Evolutionary conservation across 2,113 vertebrate genomes (phyloP), one percentile per base, ranked within the genome.

Genomic region (Pithys albifrons): DNA sequence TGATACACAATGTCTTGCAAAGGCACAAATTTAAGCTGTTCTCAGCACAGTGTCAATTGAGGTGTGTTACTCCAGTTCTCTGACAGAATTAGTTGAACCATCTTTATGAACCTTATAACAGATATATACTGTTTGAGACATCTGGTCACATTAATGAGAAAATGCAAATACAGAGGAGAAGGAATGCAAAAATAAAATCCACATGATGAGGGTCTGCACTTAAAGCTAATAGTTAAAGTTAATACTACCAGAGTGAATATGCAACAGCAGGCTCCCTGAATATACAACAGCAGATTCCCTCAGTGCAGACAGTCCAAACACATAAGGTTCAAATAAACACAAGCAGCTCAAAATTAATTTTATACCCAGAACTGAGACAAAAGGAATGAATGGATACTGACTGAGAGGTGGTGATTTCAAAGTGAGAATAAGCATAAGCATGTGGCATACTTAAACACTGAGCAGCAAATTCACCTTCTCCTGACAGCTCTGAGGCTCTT

Each of bases 161-260:
- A 91, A 91, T 39, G 33, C 57, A 93, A 88, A 91, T 74, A 66
- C 9, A 73, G 72, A 62, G 3, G 8, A 73, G 80, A 73, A 86
- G n/a, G 64, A 95, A 96, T 62, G 59, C 17, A 74, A 77, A 92
- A 89, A 86, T 61, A 70, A 83, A 84, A 73, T 62, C 51, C 41
- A 58, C 24, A 28, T 16, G 9, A 81, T 29, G 15, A 18, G 12
- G 6, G 0, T 46, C 49, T 7, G 5, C 22, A 29, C 61, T 65
- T 69, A 28, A 61, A 67, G 33, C 19, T 74, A 41, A 45, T 66
- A 25, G 61, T 73, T 76, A 24, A 57, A 67, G 39, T 18, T 75
- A n/a, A 35, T 69, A 69, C 33, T 49, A 25, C 11, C 39, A 14
- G 27, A 1, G 0, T 73, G 16, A 25, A 65, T 52, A 57, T 19